Evolutionary conservation across 2,888 invertebrate species (phyloP).

Genomic region (Notocelia uddmanniana): DNA sequence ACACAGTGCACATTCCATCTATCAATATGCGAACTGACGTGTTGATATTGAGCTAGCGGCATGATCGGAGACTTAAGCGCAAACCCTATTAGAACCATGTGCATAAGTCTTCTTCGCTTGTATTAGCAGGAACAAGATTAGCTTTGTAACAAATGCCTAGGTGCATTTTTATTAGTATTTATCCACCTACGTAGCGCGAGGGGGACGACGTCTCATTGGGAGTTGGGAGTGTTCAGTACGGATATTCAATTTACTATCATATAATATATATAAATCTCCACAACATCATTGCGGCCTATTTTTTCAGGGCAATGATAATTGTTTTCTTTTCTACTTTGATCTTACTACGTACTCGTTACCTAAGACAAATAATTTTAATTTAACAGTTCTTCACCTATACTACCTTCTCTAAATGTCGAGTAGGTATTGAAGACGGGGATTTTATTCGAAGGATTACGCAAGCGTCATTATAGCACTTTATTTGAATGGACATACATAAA

Average conservation of each 20-base stretch:
- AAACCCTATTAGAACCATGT: conserved; percentile 39
- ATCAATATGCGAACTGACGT: conserved; percentile 15
- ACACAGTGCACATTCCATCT: conserved; percentile 23
- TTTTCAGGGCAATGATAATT: not conserved
- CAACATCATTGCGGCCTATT: conserved; percentile 53
- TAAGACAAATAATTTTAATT: too few species aligned
- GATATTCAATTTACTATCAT: conserved; percentile 61
- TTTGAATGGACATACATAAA: too few species aligned
- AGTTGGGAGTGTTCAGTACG: conserved; percentile 60
- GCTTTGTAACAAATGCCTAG: conserved; percentile 29
- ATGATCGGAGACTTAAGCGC: conserved; percentile 27
- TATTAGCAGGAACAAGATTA: conserved; percentile 39
- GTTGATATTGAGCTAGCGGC: conserved; percentile 15
- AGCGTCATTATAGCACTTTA: too few species aligned
- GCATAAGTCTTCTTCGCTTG: conserved; percentile 40
- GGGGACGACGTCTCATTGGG: conserved; percentile 56
- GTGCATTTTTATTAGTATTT: conserved; percentile 31
- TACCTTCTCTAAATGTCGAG: too few species aligned
- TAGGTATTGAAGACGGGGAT: too few species aligned
- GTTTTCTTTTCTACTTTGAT: too few species aligned
- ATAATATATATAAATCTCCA: not conserved
- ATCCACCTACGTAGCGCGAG: conserved; percentile 43
- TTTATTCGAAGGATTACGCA: too few species aligned
- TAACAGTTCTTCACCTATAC: too few species aligned
- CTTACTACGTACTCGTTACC: too few species aligned